Evolutionary conservation across 2,888 invertebrate species (phyloP).

Genomic region (Geophilus truncorum): DNA sequence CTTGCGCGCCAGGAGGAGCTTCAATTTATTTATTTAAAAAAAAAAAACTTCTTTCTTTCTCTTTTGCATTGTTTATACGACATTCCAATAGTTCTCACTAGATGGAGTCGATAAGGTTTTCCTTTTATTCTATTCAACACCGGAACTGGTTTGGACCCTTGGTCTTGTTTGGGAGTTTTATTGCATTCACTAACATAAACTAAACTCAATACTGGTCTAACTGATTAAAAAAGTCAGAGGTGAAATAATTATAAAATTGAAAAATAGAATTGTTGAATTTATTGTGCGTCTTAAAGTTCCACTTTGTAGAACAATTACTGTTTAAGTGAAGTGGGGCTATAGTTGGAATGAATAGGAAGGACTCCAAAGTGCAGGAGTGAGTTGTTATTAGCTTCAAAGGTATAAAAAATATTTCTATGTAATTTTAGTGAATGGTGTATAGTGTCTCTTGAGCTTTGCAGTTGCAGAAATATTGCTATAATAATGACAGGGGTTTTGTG

Average conservation of each 20-base stretch:
- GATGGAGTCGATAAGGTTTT: background rate
- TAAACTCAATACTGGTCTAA: background rate
- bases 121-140: background rate
- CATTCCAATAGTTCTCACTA: slow-evolving; percentile 19
- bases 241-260: background rate
- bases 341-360: background rate
- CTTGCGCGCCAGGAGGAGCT: background rate
- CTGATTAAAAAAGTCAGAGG: background rate
- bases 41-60: background rate
- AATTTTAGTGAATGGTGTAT: background rate
- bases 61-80: slow-evolving; percentile 7
- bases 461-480: background rate
- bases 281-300: background rate
- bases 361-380: too few species aligned
- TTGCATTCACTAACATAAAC: background rate
- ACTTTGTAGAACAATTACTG: background rate
- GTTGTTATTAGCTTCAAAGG: background rate
- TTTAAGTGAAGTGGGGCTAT: background rate
- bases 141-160: background rate
- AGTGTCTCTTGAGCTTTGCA: background rate
- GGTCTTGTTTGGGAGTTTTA: background rate
- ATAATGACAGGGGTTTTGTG: background rate
- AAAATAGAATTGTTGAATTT: background rate
- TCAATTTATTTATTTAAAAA: background rate
- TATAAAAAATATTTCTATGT: background rate